Evolutionary conservation across 2,797 vertebrate species (phyloP).

Genomic region (Lindbergichthys nudifrons): DNA sequence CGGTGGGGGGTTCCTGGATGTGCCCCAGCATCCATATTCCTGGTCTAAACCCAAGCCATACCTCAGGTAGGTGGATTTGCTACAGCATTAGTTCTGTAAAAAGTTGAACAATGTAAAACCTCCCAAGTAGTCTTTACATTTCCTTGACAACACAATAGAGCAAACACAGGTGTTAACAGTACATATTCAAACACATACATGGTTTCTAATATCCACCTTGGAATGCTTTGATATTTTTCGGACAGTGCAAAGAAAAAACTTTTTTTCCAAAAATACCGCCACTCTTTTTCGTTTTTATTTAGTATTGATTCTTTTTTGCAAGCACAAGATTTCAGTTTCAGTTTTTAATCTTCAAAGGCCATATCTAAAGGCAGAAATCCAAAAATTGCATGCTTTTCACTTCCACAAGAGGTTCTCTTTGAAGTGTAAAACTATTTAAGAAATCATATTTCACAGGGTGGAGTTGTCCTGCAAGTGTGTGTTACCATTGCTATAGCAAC

Average conservation of each 20-base stretch:
- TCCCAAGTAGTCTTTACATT: slow-evolving; percentile 1
- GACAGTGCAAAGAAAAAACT: slow-evolving; percentile 22
- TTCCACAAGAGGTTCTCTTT: slow-evolving; percentile 67
- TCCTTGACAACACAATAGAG: slow-evolving; percentile 25
- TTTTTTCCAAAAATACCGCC: neutral
- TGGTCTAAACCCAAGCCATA: slow-evolving; percentile 97
- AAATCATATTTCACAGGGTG: slow-evolving; percentile 73
- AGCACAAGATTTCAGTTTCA: slow-evolving; percentile 46
- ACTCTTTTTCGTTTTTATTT: slow-evolving; percentile 37
- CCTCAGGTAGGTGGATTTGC: slow-evolving; percentile 88
- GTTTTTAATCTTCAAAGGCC: slow-evolving; percentile 71
- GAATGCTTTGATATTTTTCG: slow-evolving; percentile 27
- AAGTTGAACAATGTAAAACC: slow-evolving; percentile 15
- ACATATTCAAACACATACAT: slow-evolving; percentile 41
- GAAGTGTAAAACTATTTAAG: slow-evolving; percentile 75
- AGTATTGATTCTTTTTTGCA: slow-evolving; percentile 58
- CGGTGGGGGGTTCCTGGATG: slow-evolving; percentile 93
- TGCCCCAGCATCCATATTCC: slow-evolving; percentile 92
- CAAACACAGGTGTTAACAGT: neutral
- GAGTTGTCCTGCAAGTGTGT: slow-evolving; percentile 45
- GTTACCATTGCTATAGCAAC: slow-evolving; percentile 58
- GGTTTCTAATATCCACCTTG: slow-evolving; percentile 22
- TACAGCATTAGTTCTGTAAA: slow-evolving; percentile 1
- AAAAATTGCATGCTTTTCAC: slow-evolving; percentile 44
- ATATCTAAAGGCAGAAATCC: slow-evolving; percentile 56